These are phyloP conservation scores for Bruchidius siliquastri DNA, from an alignment of 2,888 invertebrate species.

Conservation along the genomic window DNA sequence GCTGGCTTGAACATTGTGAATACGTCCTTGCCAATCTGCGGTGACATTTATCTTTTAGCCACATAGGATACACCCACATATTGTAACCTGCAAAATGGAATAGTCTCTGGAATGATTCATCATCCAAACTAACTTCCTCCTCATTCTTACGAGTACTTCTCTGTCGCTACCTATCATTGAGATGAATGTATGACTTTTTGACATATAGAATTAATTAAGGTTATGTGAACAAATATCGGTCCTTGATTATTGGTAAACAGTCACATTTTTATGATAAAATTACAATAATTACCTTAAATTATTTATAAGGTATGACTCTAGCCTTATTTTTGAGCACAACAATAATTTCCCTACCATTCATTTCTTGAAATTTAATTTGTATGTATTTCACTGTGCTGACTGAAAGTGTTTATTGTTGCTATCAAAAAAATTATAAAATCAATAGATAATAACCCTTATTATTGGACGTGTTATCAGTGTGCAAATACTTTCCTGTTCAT, in stretches of 20 bases:
- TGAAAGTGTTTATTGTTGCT: not conserved
- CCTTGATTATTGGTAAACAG: too few species aligned
- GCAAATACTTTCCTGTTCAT: not conserved
- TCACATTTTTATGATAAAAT: not conserved
- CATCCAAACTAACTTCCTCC: too few species aligned
- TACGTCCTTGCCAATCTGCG: too few species aligned
- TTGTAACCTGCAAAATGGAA: too few species aligned
- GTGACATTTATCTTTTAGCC: too few species aligned
- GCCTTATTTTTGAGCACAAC: not conserved
- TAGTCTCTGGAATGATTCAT: too few species aligned
- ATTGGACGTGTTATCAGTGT: not conserved
- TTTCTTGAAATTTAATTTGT: not conserved
- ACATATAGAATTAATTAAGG: not conserved
- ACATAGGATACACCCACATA: too few species aligned
- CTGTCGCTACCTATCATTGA: too few species aligned
- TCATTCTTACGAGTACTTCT: too few species aligned
- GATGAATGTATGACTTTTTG: not conserved
- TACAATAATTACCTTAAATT: not conserved
- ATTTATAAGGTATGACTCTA: not conserved
- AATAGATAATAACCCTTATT: not conserved
- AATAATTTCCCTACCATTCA: not conserved
- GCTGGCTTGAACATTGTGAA: too few species aligned
- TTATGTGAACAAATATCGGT: not conserved
- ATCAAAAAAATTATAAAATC: not conserved
- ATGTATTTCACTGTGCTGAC: not conserved